A percentile compares a stretch with the other conserved stretches of the same genome.
Evolutionary conservation across 2,113 vertebrate genomes (phyloP).

Genomic region (Psephotus haematonotus): DNA sequence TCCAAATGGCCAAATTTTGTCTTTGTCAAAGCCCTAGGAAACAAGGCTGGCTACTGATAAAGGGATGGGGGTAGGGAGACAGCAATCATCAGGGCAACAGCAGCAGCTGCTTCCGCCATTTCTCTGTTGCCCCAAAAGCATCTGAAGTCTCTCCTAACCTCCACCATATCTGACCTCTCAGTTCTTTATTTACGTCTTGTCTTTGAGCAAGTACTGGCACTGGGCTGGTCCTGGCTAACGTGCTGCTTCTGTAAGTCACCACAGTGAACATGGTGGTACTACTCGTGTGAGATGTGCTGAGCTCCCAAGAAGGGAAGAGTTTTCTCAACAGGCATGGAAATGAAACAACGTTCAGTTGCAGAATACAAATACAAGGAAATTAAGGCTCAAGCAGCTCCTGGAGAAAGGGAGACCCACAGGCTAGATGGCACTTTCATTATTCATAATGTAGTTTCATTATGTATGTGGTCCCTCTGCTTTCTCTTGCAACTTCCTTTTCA

Average conservation of each 20-base stretch:
- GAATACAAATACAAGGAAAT: neutral
- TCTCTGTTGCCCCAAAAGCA: neutral
- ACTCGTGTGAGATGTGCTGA: neutral
- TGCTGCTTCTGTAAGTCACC: neutral
- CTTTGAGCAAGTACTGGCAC: neutral
- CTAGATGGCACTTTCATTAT: conserved; percentile 68
- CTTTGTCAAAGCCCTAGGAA: neutral
- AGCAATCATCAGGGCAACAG: neutral
- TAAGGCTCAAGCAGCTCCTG: conserved; percentile 14
- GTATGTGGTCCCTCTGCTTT: conserved; percentile 59
- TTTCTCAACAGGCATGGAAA: neutral
- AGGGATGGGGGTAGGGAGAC: neutral
- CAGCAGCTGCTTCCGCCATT: neutral
- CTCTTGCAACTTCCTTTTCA: conserved; percentile 55
- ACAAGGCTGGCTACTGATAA: neutral
- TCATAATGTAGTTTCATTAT: conserved; percentile 67
- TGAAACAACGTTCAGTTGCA: neutral
- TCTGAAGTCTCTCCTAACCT: neutral
- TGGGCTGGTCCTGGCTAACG: neutral
- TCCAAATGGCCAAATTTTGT: neutral
- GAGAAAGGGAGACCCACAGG: conserved; percentile 45
- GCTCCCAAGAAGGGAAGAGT: neutral
- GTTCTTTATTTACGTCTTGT: neutral
- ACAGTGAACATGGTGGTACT: accelerated
- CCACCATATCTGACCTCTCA: neutral